A percentile compares a stretch with the other conserved stretches of the same genome.
Evolutionary conservation across 2,888 invertebrate genomes (phyloP).

Genomic region (Hirudinaria manillensis): DNA sequence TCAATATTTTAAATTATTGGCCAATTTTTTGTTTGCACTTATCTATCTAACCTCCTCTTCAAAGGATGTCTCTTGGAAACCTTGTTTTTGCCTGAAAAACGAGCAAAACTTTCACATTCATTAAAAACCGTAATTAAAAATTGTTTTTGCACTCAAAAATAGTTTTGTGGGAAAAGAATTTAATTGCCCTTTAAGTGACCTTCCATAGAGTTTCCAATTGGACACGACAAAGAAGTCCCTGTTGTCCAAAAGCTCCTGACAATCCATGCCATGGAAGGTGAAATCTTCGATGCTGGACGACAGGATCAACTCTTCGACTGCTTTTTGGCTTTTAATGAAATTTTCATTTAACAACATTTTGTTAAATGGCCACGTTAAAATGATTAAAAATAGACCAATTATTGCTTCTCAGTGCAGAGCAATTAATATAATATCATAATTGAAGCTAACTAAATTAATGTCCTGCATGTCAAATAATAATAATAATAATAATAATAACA

Average conservation of each 20-base stretch:
- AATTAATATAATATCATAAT: too few relatives aligned
- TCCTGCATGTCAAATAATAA: too few relatives aligned
- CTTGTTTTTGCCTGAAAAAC: conserved; percentile 1
- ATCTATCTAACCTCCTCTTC: conserved; percentile 17
- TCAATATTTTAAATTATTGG: background rate
- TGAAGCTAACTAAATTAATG: too few relatives aligned
- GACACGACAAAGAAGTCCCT: background rate
- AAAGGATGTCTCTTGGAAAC: conserved; percentile 22
- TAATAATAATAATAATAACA: too few relatives aligned
- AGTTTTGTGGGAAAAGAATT: too few relatives aligned
- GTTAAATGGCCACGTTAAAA: too few relatives aligned
- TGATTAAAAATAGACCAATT: too few relatives aligned
- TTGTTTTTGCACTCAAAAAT: too few relatives aligned
- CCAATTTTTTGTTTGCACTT: background rate
- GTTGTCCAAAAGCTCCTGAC: background rate
- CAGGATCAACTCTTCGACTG: background rate
- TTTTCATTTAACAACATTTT: too few relatives aligned
- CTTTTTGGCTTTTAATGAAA: background rate
- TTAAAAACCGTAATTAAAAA: too few relatives aligned
- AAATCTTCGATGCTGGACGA: background rate
- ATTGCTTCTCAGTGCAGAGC: too few relatives aligned
- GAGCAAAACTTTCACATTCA: too few relatives aligned
- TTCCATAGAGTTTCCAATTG: conserved; percentile 13
- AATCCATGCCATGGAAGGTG: background rate
- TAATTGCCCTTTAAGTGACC: background rate